Base-by-base conservation (phyloP, 2,888 invertebrate genomes). In the Cataglyphis rosenhaueri region DNA sequence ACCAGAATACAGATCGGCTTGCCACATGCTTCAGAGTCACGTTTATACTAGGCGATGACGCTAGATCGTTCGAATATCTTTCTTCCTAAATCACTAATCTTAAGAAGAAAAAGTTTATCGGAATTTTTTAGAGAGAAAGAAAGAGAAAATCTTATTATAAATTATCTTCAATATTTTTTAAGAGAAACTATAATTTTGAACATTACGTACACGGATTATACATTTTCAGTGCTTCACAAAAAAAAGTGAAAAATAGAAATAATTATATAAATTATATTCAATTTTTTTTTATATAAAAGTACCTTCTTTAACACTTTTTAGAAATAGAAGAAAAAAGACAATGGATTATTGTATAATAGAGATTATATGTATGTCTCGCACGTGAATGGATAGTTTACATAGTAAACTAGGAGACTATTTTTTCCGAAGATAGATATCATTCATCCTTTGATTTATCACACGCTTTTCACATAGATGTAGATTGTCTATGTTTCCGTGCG, bases 31-130 rank as follows among this genome's bases (percentile, higher is more conserved):
- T 73, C 81, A 81, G 78, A 81, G 74, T 70, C 61, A n/a, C 38
- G 29, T 84, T 75, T 85, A 86, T 84, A 89, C 52, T 41, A 32
- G n/a, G 82, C 81, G 84, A 84, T 87, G 86, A 86, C 86, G 87
- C 84, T 76, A 81, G 65, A 38, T 81, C 38, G 44, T 61, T 32
- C 61, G 35, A 78, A 62, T 74, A 57, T 55, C 81, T 86, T 84
- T 85, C 71, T 86, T 65, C 21, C n/a, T 32, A 12, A 44, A 21
- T 57, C 12, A 8, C 10, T 21, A 18, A 32, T 32, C 25, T 76
- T 4, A 41, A 32, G 48, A 66, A n/a, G n/a, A 68, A 25, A 15
- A 41, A 35, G 5, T n/a, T 55, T 1, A 2, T 3, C 8, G 52
- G 12, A 48, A 21, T 38, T 52, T 38, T 6, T 4, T 15, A 6